Base-by-base conservation (phyloP, 2,113 vertebrate species). In the Motacilla alba region DNA sequence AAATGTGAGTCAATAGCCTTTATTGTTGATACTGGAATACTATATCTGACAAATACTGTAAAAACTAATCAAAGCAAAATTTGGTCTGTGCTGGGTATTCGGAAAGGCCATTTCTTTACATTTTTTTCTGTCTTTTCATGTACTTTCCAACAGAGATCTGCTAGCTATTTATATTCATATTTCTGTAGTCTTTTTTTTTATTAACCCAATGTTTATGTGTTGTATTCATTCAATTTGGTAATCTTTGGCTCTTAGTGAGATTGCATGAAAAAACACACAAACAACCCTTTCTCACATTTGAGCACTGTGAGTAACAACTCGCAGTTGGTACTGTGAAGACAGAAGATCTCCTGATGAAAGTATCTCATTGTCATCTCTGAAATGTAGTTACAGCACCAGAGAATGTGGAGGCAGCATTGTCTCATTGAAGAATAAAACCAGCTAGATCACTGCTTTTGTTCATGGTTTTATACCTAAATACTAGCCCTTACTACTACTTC, bases 351-450 rank as follows among this genome's bases (percentile, higher is more conserved):
- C 46, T 41, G n/a, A 67, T 78, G 49, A 83, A 81, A 87, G 35
- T n/a, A 27, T 67, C 46, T 79, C 53, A 14, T 89, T 66, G 49
- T 89, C 83, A 83, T 80, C 83, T 94, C 80, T 70, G 41, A 91
- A 85, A 91, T 93, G 95, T 76, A 93, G 86, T 95, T 95, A 81
- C 86, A 91, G 21, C 88, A 26, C 23, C 3, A 5, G 50, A 93
- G 64, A 68, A 95, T 93, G 80, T 95, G 93, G 94, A 97, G 95
- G 83, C 95, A 95, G 87, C 50, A 79, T 96, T 87, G 84, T 91
- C 62, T 93, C 66, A 80, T 11, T 89, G 88, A 78, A 93, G 70
- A 92, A 62, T 8, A 62, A 87, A 73, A 90, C 9, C 72, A 74
- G n/a, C 49, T 47, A 49, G 23, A 63, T 52, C 50, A 64, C 37